A percentile compares a stretch with the other conserved stretches of the same genome.
Evolutionary conservation across 2,797 vertebrate species (phyloP).

Genomic region (Hydrolagus colliei): DNA sequence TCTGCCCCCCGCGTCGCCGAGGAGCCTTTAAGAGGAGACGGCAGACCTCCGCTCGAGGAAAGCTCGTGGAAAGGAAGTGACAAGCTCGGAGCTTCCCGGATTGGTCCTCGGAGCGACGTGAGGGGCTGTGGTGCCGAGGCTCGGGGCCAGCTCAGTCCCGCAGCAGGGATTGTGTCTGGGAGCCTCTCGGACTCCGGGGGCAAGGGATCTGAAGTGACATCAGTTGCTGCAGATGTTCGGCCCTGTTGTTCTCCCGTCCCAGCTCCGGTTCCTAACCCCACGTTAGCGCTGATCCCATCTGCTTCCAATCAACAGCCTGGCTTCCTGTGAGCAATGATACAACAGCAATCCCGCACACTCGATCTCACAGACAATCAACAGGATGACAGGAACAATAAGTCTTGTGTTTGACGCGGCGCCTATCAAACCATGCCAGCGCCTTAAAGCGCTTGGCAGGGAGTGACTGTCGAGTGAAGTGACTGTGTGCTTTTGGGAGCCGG

Average conservation of each 20-base stretch:
- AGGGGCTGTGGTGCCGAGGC: too few species aligned
- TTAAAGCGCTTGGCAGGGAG: constrained; percentile 35
- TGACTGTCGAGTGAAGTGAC: not conserved
- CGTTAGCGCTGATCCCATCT: not conserved
- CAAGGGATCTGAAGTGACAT: constrained; percentile 45
- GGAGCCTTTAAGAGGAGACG: constrained; percentile 36
- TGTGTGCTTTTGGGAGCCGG: not conserved
- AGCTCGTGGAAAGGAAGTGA: not conserved
- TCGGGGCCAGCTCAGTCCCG: constrained; percentile 38
- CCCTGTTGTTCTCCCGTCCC: constrained; percentile 53
- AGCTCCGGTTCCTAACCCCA: not conserved
- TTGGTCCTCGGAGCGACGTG: not conserved
- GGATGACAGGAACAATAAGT: not conserved
- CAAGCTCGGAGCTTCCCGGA: not conserved
- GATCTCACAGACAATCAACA: not conserved
- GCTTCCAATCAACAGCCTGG: not conserved
- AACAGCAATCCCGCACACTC: not conserved
- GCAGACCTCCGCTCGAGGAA: too few species aligned
- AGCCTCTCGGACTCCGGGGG: constrained; percentile 47
- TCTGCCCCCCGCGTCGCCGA: constrained; percentile 42
- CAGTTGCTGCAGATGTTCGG: constrained; percentile 61
- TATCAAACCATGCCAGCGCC: constrained; percentile 45
- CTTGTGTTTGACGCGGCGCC: constrained; percentile 45
- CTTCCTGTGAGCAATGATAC: not conserved
- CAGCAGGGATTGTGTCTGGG: constrained; percentile 57